Conservation (phyloP, 2,113 vertebrate species). For the Nicator chloris region DNA sequence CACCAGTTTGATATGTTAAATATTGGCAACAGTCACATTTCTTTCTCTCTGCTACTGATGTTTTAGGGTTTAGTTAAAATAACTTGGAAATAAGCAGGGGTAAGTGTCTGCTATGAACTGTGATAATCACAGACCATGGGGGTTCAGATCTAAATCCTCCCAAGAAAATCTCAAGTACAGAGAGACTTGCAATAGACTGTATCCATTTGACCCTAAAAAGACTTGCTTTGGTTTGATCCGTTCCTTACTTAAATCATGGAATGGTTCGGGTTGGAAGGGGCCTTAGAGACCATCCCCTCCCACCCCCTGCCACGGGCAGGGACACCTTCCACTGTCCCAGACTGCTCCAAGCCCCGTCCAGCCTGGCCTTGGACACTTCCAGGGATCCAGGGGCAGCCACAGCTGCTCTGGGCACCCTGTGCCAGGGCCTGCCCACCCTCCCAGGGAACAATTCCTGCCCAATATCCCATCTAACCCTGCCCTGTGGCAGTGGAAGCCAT, state of each 20-base stretch:
- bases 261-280: not conserved
- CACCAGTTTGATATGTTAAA: not conserved
- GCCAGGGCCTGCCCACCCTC: not conserved
- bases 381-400: not conserved
- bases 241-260: not conserved
- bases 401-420: not conserved
- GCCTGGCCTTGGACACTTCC: not conserved
- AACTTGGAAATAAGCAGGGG: not conserved
- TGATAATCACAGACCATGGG: not conserved
- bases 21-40: not conserved
- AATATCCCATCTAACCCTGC: not conserved
- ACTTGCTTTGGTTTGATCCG: not conserved
- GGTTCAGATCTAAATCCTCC: not conserved
- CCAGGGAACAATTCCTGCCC: rapidly evolving
- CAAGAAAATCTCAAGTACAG: not conserved
- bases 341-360: not conserved
- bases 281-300: rapidly evolving
- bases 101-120: not conserved
- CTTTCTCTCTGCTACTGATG: not conserved
- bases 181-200: not conserved
- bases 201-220: not conserved
- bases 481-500: not conserved
- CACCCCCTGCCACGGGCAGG: not conserved
- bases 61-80: not conserved
- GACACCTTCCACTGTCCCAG: not conserved